These are phyloP conservation scores for Vicugna pacos DNA, from an alignment of 2,113 vertebrate genomes.

Conservation along the genomic window DNA sequence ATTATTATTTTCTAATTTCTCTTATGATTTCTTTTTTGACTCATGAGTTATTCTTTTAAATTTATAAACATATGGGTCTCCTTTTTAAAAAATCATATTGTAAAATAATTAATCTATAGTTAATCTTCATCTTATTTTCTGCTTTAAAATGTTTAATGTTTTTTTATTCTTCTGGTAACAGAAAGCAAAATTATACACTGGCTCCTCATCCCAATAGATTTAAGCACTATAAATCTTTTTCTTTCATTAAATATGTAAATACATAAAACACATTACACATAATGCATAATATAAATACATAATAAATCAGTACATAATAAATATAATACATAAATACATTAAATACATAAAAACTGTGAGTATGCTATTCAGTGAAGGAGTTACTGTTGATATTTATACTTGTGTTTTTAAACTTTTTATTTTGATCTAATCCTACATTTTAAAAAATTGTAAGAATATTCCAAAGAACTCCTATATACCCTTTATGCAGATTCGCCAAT, in stretches of 20 bases:
- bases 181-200: slow-evolving; percentile 12
- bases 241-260: slow-evolving; percentile 37
- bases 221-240: slow-evolving; percentile 28
- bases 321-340: background rate
- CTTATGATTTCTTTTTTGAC: slow-evolving; percentile 6
- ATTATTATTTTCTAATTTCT: background rate
- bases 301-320: too few relatives aligned
- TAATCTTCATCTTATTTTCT: slow-evolving; percentile 43
- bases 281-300: too few relatives aligned
- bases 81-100: slow-evolving; percentile 32
- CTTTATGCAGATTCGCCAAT: background rate
- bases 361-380: background rate
- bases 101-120: slow-evolving; percentile 10
- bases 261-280: too few relatives aligned
- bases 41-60: background rate
- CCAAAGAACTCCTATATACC: background rate
- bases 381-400: slow-evolving; percentile 32
- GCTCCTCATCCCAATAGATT: background rate
- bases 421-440: slow-evolving; percentile 47
- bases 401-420: slow-evolving; percentile 1
- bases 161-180: slow-evolving; percentile 33
- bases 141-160: background rate
- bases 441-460: slow-evolving; percentile 14
- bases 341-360: background rate
- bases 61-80: background rate